phyloP scores from a whole-genome alignment of 2,888 invertebrate species.

The Endomychus coccineus region DNA sequence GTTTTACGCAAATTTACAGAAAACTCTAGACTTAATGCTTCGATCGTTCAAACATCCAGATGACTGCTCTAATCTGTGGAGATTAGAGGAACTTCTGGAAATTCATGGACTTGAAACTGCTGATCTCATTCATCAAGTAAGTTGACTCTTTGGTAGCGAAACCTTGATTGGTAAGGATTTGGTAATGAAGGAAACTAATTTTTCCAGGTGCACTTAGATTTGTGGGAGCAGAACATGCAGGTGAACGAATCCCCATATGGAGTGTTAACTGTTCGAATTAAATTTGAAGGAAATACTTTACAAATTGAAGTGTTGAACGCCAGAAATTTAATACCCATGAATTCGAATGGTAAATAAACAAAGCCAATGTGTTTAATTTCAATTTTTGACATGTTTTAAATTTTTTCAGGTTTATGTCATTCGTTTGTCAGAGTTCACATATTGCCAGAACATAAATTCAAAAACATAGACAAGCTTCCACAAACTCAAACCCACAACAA shows the following conservation, averaged over 20 bases:
- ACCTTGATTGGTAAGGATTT: too few species aligned
- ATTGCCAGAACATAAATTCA: slow-evolving; percentile 78
- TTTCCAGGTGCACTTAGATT: slow-evolving; percentile 40
- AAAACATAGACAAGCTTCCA: slow-evolving; percentile 62
- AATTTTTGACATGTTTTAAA: too few species aligned
- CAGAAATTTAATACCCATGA: slow-evolving; percentile 76
- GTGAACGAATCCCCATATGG: slow-evolving; percentile 60
- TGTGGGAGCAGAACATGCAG: slow-evolving; percentile 60
- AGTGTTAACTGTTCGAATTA: slow-evolving; percentile 68
- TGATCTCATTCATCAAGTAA: slow-evolving; percentile 80
- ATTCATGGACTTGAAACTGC: slow-evolving; percentile 84
- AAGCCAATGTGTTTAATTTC: not conserved
- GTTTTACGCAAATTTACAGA: slow-evolving; percentile 86
- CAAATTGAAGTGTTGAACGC: slow-evolving; percentile 85
- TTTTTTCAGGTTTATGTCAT: slow-evolving; percentile 73
- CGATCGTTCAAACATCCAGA: slow-evolving; percentile 75
- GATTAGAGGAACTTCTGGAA: slow-evolving; percentile 63
- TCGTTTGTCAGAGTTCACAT: slow-evolving; percentile 85
- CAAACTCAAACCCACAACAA: slow-evolving; percentile 91
- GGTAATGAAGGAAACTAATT: too few species aligned
- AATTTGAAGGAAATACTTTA: slow-evolving; percentile 63
- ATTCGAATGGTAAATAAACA: slow-evolving; percentile 68
- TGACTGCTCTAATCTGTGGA: slow-evolving; percentile 54
- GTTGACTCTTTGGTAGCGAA: too few species aligned
- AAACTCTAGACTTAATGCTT: slow-evolving; percentile 77